Evolutionary conservation across 1,140 invertebrate genomes (phyloP), one percentile per base, ranked within the genome.

Genomic region (Achroia grisella): DNA sequence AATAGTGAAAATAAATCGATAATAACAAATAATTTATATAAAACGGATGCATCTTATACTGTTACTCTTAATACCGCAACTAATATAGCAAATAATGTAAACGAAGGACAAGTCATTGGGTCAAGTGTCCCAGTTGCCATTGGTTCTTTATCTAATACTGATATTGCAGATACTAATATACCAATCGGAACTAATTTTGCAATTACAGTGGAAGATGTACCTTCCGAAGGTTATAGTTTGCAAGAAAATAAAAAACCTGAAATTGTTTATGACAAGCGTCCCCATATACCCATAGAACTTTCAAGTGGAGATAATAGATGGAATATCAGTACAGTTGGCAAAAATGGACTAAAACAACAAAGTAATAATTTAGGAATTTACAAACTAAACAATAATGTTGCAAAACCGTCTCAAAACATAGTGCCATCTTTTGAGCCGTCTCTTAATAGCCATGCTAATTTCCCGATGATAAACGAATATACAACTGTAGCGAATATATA

Each of bases 131-230:
- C 73, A 12, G 69, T 76, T 27, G 62, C 77, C 14, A 46, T 81
- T 27, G 69, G 53, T 4, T 61, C 62, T 12, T 61, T 62, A 27
- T 41, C 58, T 14, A 62, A 71, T 43, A 67, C 59, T 60, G 69
- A 61, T 5, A 61, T 68, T 57, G 53, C 79, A 13, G 85, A 87
- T 55, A 71, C 86, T 23, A 72, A 85, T 48, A 86, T 86, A 46
- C 81, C 84, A 32, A 86, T 87, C 42, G 75, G 76, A 17, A 87
- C 81, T 10, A 86, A 87, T 44, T 80, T 87, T 61, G 86, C 84
- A 40, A 86, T 87, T 39, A 71, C 70, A 63, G 86, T 87, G 10
- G 82, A 86, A 67, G 81, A 83, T 58, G 70, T 57, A 15, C 66
- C 71, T 46, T 65, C 70, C 36, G 74, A 82, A 55, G 70, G 52